A percentile compares a stretch with the other conserved stretches of the same genome.
These are phyloP conservation scores for Platorchestia sp. DNA, from an alignment of 1,140 invertebrate species.

Conservation along the genomic window DNA sequence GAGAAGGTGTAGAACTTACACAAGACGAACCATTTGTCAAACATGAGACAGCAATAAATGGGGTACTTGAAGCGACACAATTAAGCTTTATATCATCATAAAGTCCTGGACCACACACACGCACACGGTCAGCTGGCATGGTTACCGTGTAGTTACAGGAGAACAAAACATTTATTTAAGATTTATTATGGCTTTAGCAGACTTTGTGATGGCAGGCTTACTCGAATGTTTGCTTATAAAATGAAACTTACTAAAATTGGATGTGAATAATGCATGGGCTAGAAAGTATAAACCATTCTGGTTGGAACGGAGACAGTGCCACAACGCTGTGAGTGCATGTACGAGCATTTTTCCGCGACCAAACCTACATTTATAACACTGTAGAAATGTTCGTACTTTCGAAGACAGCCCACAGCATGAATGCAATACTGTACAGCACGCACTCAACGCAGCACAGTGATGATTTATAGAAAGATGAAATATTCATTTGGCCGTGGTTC, in stretches of 20 bases:
- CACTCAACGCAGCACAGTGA: background rate
- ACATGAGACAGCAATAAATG: background rate
- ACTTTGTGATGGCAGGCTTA: background rate
- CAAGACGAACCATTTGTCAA: background rate
- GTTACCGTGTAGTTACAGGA: background rate
- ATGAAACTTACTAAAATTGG: background rate
- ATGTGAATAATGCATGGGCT: background rate
- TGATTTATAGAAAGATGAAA: background rate
- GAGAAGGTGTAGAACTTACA: background rate
- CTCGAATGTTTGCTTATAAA: background rate
- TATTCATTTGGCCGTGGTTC: background rate
- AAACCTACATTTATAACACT: too few species aligned
- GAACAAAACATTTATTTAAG: background rate
- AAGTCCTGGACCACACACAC: background rate
- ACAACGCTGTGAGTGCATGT: too few species aligned
- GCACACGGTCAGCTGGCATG: background rate
- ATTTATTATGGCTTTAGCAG: background rate
- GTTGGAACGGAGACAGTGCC: too few species aligned
- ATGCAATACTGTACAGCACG: background rate
- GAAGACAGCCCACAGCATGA: background rate
- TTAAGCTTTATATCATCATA: conserved; percentile 10
- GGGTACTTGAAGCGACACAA: conserved; percentile 6
- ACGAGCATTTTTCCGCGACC: too few species aligned
- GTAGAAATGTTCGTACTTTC: too few species aligned
- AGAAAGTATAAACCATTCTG: background rate